Conservation (phyloP, 30 jellyfish, hydroid and myxozoan species). For the Cassiopea andromeda region DNA sequence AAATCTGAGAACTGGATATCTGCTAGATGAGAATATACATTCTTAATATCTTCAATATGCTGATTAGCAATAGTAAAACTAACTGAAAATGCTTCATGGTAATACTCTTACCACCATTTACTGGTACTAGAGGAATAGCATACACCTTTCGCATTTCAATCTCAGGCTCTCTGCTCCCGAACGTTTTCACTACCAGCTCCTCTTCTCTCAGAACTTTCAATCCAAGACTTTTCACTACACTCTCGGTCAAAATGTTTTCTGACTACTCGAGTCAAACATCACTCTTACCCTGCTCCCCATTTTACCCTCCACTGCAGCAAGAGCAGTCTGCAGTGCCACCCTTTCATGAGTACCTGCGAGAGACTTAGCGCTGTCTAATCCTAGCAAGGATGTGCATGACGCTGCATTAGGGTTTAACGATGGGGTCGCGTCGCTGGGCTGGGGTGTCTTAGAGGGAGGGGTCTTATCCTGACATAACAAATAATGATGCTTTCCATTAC, state of each 20-base stretch:
- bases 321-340: conserved; percentile 34
- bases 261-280: conserved; percentile 18
- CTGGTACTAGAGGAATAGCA: conserved; percentile 1
- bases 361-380: too few species aligned
- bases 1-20: conserved; percentile 26
- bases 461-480: background rate
- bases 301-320: conserved; percentile 6
- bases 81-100: conserved; percentile 32
- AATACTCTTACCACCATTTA: background rate
- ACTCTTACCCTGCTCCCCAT: conserved; percentile 13
- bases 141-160: background rate
- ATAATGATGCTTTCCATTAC: conserved; percentile 29
- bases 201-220: background rate
- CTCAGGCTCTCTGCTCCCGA: background rate
- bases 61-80: conserved; percentile 46
- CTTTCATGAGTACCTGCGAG: background rate
- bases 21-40: background rate
- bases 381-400: too few species aligned
- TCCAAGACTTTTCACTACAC: background rate
- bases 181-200: background rate
- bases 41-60: conserved; percentile 17
- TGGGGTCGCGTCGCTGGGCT: too few species aligned
- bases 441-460: conserved; percentile 10
- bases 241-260: conserved; percentile 12
- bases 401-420: too few species aligned